Evolutionary conservation across 2,888 invertebrate species (phyloP), one percentile per base, ranked within the genome.

Genomic region (Amphipoea lucens): DNA sequence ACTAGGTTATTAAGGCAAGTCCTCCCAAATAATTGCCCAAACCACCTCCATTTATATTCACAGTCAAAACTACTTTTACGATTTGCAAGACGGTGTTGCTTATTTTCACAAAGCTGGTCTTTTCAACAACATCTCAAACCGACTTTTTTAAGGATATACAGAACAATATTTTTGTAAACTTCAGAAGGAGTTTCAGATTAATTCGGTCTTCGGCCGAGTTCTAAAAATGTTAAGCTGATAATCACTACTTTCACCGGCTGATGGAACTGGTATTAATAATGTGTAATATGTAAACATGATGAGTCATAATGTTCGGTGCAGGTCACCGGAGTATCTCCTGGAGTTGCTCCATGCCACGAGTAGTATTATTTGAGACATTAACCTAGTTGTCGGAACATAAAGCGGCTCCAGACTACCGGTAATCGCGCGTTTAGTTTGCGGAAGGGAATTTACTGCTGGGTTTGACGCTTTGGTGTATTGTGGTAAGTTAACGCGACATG

Each of bases 301-400:
- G 95, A 95, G 89, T 95, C 95, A 94, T 83, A 81, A 85, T 82
- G 70, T 86, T 86, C 81, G 87, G 82, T 87, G 83, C 92, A 88
- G 95, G 95, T 95, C 93, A 94, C 94, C 92, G 89, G 95, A 92
- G 86, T 93, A 89, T 84, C 81, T 90, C 86, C 87, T 90, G 88
- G 85, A 88, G 88, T 87, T 88, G 92, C 92, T 91, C 90, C 91
- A 89, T 90, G 89, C 91, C 88, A 90, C 90, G 90, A 88, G 90
- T 92, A 92, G 93, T 91, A 94, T 86, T 94, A 94, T 94, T 93
- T 88, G 90, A 88, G 89, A 87, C 92, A 95, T 96, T 96, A 95
- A 96, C 96, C 96, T 88, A 95, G 89, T 92, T 96, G 91, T 86
- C 77, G 63, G 88, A 88, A 88, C 91, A 90, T 94, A 92, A 95